phyloP scores from a whole-genome alignment of 2,113 vertebrate genomes.

The chimpanzee (Pan troglodytes) region NHGRI_mPanTro3-v2.1_pri NC_072408.2:105064001-105064500 shows the following conservation, averaged over 20 bases:
- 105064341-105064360: neutral
- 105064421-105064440: constrained; percentile 1
- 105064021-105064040: neutral
- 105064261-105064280: neutral
- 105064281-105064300: neutral
- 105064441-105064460: neutral
- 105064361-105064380: neutral
- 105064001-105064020: neutral
- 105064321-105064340: constrained; percentile 17
- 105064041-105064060: neutral
- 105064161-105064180: neutral
- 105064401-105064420: neutral
- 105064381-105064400: neutral
- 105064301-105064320: constrained; percentile 23
- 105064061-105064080: neutral
- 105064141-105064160: neutral
- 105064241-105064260: constrained; percentile 13
- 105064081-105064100: constrained; percentile 29
- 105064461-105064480: constrained; percentile 41
- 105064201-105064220: constrained; percentile 34
- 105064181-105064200: neutral
- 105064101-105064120: neutral
- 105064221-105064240: neutral
- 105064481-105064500: constrained; percentile 1
- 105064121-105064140: neutral